Conservation (phyloP, 2,113 vertebrate species). For the Lepisosteus osseus region DNA sequence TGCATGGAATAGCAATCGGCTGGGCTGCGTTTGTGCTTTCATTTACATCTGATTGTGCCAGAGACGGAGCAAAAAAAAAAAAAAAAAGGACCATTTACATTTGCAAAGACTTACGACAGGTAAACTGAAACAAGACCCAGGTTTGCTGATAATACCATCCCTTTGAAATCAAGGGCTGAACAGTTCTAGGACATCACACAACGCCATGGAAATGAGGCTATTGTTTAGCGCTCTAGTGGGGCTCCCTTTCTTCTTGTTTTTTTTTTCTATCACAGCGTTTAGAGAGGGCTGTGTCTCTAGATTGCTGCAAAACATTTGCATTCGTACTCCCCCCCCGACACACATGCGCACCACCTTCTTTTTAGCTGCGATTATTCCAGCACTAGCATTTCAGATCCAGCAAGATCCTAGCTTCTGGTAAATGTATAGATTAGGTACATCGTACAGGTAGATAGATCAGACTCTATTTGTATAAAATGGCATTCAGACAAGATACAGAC, state of each 20-base stretch:
- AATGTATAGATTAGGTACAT: too few species aligned
- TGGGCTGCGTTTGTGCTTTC: conserved; percentile 51
- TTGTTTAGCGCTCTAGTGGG: conserved; percentile 16
- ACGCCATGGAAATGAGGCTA: conserved; percentile 16
- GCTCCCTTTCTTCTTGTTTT: background rate
- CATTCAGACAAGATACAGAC: too few species aligned
- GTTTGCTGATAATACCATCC: conserved; percentile 13
- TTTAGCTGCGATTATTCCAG: too few species aligned
- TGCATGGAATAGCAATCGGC: conserved; percentile 63
- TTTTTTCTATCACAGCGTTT: background rate
- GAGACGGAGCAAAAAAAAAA: conserved; percentile 41
- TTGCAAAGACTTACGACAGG: conserved; percentile 59
- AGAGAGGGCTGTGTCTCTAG: background rate
- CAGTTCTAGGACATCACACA: conserved; percentile 13
- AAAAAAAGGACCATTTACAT: conserved; percentile 56
- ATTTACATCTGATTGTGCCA: conserved; percentile 70
- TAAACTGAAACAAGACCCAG: conserved; percentile 26
- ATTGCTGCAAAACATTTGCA: background rate
- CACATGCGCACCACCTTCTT: too few species aligned
- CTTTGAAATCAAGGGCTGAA: conserved; percentile 16
- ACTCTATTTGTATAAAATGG: too few species aligned
- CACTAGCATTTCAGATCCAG: too few species aligned
- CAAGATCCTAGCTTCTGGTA: too few species aligned
- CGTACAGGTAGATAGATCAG: too few species aligned
- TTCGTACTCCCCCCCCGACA: too few species aligned